A percentile compares a stretch with the other conserved stretches of the same genome.
phyloP scores from a whole-genome alignment of 2,113 vertebrate species.

The Bubo scandiacus region DNA sequence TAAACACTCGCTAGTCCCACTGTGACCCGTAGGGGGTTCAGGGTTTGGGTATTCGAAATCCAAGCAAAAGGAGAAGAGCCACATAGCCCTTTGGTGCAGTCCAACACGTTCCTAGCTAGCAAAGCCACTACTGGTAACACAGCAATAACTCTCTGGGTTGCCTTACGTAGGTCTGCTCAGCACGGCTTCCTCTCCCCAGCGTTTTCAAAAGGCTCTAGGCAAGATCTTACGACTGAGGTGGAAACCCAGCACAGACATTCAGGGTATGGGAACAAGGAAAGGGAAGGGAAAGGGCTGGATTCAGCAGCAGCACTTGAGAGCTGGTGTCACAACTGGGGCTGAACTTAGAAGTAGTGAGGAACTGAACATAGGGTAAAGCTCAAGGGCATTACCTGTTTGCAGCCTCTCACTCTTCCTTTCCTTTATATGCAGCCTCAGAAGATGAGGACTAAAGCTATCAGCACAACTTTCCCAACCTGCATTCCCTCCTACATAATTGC shows the following conservation, averaged over 20 bases:
- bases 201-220: background rate
- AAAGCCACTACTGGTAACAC: background rate
- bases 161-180: no score
- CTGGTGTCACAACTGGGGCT: background rate
- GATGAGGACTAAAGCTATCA: background rate
- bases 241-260: background rate
- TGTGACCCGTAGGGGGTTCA: rapidly evolving
- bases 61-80: background rate
- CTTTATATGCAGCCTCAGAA: background rate
- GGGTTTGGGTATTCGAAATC: background rate
- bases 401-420: background rate
- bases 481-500: background rate
- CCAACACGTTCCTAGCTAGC: background rate
- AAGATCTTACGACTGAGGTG: background rate
- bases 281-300: background rate
- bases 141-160: background rate
- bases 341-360: background rate
- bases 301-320: background rate
- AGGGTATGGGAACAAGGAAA: background rate
- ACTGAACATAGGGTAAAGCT: background rate
- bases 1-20: background rate
- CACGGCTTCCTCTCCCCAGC: background rate
- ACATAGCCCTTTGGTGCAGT: background rate
- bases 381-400: background rate
- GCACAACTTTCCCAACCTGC: background rate